These are phyloP conservation scores for Drosophila heteroneura DNA, from an alignment of 2,888 invertebrate genomes.

Conservation along the genomic window DNA sequence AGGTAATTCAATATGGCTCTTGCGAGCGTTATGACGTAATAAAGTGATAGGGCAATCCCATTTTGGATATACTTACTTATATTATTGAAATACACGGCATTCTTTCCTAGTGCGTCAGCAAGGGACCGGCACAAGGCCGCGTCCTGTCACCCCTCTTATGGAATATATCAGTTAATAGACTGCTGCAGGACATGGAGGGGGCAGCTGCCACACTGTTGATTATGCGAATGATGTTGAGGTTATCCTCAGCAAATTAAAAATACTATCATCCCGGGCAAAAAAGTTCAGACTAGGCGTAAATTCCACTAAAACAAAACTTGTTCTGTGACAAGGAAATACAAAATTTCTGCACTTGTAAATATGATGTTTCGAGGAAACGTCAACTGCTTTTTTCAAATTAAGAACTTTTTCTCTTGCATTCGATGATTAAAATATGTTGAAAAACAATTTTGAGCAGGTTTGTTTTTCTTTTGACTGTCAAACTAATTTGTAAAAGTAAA, in stretches of 20 bases:
- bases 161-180: no score
- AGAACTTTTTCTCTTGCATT: neutral
- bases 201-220: no score
- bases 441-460: constrained; percentile 8
- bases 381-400: neutral
- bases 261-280: neutral
- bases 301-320: neutral
- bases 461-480: neutral
- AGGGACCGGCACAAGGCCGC: neutral
- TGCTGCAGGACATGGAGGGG: no score
- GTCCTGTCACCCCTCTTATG: no score
- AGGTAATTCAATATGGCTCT: neutral
- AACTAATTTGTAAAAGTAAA: neutral
- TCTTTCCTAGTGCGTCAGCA: no score
- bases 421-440: neutral
- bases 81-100: neutral
- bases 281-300: neutral
- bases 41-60: no score
- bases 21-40: neutral
- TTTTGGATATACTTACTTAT: no score
- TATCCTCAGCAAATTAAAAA: neutral
- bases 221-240: no score
- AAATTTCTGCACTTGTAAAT: neutral
- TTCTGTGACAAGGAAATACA: neutral
- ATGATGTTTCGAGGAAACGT: neutral